Evolutionary conservation across 1,140 invertebrate species (phyloP), one percentile per base, ranked within the genome.

Genomic region (Drosophila lini): DNA sequence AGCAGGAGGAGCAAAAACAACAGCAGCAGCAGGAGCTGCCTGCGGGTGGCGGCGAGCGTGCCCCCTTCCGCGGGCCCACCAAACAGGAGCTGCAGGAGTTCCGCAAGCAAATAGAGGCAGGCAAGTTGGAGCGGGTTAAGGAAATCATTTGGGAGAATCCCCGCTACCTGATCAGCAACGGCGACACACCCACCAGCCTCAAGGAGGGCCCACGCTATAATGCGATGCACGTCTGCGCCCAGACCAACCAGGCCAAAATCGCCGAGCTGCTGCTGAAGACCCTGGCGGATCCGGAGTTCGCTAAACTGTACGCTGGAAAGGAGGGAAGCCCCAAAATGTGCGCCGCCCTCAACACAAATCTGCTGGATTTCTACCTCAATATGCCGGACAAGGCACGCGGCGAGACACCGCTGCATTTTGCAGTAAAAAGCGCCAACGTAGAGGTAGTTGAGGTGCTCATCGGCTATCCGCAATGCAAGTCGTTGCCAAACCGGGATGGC

Each of bases 321-420:
- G 95, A 97, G 74, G 94, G 94, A 38, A 81, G 74, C 38, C 81
- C 91, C 55, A 77, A 92, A 32, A 92, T 93, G 80, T 55, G 52
- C 45, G 89, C 93, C 36, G 91, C 92, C 22, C 78, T 92, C 3
- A 82, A 71, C 48, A 65, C 76, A 42, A 96, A 96, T 76, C 92
- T 98, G 15, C 88, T 97, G 16, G 98, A 98, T 93, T 94, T 97
- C 10, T 99, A 98, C 92, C 94, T 99, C 16, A 99, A 99, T 93
- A 98, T 97, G 38, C 97, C 98, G 0, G 97, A 98, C 88, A 98
- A 98, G 93, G 96, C 94, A 13, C 94, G 97, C 55, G 96, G 97
- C 92, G 97, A 98, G 91, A 98, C 97, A 0, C 97, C 98, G 0
- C 93, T 99, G 19, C 98, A 99, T 93, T 97, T 98, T 94, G 97